Evolutionary conservation across 35 echinoderm and acorn worm genomes (phyloP).

Genomic region (Holothuria glaberrima): DNA sequence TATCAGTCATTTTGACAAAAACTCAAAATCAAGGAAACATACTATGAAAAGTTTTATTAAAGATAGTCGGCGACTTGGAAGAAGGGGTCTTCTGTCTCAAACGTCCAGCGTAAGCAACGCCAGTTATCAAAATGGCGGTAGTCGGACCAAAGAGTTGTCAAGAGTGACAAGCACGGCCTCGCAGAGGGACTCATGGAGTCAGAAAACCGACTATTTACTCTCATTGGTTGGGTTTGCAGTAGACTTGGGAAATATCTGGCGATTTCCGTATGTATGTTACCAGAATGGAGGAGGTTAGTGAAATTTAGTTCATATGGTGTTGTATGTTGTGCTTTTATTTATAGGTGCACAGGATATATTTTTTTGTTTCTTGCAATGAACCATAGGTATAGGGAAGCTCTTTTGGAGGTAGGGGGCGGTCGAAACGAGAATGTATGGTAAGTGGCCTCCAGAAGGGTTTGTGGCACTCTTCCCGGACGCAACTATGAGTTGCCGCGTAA

Average conservation of each 20-base stretch:
- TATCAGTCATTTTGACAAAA: too few species aligned
- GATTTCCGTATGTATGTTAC: conserved; percentile 67
- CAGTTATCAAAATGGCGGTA: background rate
- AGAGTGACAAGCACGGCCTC: background rate
- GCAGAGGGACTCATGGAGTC: conserved; percentile 49
- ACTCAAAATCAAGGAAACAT: background rate
- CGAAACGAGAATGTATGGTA: too few species aligned
- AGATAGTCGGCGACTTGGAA: background rate
- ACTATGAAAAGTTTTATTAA: conserved; percentile 25
- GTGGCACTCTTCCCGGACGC: too few species aligned
- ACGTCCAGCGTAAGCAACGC: background rate
- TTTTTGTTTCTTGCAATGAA: too few species aligned
- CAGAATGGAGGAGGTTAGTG: conserved; percentile 64
- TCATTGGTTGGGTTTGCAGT: conserved; percentile 66
- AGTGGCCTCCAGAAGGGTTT: too few species aligned
- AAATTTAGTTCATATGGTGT: too few species aligned
- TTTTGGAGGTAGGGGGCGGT: too few species aligned
- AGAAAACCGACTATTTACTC: conserved; percentile 56
- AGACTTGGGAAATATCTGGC: conserved; percentile 70
- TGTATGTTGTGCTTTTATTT: too few species aligned
- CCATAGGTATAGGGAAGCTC: too few species aligned
- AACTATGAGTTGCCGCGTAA: too few species aligned
- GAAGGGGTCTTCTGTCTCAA: background rate
- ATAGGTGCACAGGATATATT: too few species aligned
- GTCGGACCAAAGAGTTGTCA: background rate